These are phyloP conservation scores for Aspidoscelis tigris DNA, from an alignment of 2,113 vertebrate species.

Conservation along the genomic window DNA sequence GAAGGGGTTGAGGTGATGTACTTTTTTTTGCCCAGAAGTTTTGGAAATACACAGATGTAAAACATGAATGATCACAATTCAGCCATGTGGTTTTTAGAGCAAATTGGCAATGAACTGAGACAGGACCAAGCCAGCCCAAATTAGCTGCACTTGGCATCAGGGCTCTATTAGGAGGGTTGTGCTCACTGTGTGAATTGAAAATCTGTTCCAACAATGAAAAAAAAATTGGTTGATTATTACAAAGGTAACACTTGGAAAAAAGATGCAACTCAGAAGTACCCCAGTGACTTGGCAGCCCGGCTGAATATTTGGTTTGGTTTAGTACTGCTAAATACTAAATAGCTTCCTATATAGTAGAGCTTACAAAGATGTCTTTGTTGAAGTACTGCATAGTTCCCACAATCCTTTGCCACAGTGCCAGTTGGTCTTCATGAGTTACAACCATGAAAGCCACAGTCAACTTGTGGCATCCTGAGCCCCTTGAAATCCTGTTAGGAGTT, in stretches of 20 bases:
- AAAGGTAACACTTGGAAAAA: background rate
- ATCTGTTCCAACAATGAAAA: background rate
- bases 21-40: background rate
- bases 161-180: background rate
- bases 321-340: background rate
- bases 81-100: background rate
- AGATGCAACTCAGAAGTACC: background rate
- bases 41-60: background rate
- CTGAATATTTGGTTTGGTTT: background rate
- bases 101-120: background rate
- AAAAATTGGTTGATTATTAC: conserved; percentile 11
- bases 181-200: background rate
- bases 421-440: too few species aligned
- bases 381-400: too few species aligned
- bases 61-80: background rate
- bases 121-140: background rate
- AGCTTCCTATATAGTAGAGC: background rate
- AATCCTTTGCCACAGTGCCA: too few species aligned
- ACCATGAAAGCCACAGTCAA: too few species aligned
- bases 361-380: too few species aligned
- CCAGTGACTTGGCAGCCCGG: background rate
- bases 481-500: background rate
- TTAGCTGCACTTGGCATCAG: background rate
- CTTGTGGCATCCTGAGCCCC: too few species aligned
- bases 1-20: too few species aligned